These are phyloP conservation scores for Drosophila neotestacea DNA, from an alignment of 2,888 invertebrate species.

Conservation along the genomic window DNA sequence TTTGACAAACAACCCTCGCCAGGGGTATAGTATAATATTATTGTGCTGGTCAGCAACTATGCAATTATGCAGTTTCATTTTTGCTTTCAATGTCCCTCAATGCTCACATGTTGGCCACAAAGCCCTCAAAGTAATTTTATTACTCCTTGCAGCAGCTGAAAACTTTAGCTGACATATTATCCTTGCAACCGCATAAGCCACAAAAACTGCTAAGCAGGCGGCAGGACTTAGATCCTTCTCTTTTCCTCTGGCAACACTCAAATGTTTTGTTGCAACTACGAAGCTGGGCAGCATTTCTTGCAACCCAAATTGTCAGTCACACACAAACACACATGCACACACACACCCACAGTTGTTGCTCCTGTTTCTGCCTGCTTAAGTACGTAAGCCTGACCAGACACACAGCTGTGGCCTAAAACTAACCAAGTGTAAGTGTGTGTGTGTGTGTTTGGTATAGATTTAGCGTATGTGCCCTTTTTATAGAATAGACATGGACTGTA, in stretches of 20 bases:
- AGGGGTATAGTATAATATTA: background rate
- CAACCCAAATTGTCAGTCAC: constrained; percentile 71
- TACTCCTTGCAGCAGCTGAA: constrained; percentile 45
- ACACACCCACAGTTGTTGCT: constrained; percentile 28
- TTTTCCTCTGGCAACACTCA: constrained; percentile 9
- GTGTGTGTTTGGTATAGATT: constrained; percentile 52
- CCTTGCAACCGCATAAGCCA: constrained; percentile 66
- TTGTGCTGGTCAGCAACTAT: constrained; percentile 1
- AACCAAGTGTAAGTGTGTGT: constrained; percentile 15
- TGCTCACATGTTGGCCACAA: constrained; percentile 35
- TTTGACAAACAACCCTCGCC: background rate
- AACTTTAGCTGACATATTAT: constrained; percentile 71
- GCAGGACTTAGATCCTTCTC: constrained; percentile 35
- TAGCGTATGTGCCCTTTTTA: constrained; percentile 69
- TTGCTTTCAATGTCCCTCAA: constrained; percentile 19
- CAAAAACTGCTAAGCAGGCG: constrained; percentile 71
- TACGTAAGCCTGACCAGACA: constrained; percentile 66
- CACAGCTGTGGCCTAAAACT: constrained; percentile 61
- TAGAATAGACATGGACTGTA: constrained; percentile 68
- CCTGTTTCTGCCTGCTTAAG: constrained; percentile 43
- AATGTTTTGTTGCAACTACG: constrained; percentile 47
- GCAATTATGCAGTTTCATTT: constrained; percentile 38
- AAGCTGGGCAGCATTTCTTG: constrained; percentile 41
- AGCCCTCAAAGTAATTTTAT: constrained; percentile 61
- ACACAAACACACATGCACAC: constrained; percentile 1